These are phyloP conservation scores for Poeciliopsis occidentalis DNA, from an alignment of 2,113 vertebrate genomes.

Conservation along the genomic window DNA sequence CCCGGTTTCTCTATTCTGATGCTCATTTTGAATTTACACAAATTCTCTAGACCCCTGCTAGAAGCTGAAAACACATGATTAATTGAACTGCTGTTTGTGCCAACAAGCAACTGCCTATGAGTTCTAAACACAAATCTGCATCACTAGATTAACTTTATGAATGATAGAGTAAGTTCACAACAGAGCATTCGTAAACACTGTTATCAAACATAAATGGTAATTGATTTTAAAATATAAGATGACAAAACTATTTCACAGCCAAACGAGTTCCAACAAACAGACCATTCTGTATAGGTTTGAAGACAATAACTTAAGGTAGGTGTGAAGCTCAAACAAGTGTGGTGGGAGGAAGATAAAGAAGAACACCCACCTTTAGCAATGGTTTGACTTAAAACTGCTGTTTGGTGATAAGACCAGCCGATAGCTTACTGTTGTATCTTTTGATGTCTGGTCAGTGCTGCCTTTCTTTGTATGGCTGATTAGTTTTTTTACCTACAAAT, in stretches of 20 bases:
- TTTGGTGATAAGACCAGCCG: not conserved
- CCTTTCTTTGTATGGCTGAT: constrained; percentile 5
- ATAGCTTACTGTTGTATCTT: not conserved
- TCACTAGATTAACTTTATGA: too few species aligned
- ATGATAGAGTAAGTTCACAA: too few species aligned
- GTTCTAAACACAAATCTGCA: too few species aligned
- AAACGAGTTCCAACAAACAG: not conserved
- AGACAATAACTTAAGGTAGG: not conserved
- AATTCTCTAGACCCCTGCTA: too few species aligned
- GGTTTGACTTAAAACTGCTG: not conserved
- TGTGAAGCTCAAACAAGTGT: constrained; percentile 9
- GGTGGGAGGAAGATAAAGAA: constrained; percentile 2
- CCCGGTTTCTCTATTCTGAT: too few species aligned
- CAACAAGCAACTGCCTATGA: too few species aligned
- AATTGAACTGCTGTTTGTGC: too few species aligned
- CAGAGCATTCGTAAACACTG: too few species aligned
- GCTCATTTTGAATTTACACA: too few species aligned
- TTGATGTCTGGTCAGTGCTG: constrained; percentile 8
- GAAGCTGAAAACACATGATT: too few species aligned
- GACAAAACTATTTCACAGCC: not conserved
- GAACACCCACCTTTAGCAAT: not conserved
- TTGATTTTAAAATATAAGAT: too few species aligned
- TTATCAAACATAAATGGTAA: too few species aligned
- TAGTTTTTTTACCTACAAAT: constrained; percentile 7
- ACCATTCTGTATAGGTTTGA: not conserved